Evolutionary conservation across 2,797 vertebrate genomes (phyloP), one percentile per base, ranked within the genome.

Genomic region (Cynopterus sphinx): DNA sequence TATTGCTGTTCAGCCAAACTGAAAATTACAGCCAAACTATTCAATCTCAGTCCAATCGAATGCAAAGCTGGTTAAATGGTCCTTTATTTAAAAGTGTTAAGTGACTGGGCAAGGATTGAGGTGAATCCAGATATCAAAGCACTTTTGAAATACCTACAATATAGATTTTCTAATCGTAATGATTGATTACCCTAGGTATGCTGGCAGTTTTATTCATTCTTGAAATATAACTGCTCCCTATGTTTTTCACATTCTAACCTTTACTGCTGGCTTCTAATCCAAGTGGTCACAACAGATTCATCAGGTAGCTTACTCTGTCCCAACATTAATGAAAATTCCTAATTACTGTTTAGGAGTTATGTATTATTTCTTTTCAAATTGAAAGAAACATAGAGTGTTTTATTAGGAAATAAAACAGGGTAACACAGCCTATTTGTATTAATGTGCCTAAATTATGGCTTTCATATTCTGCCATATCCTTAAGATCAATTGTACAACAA

Each of bases 41-140:
- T 93, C 39, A 90, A 88, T 91, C 26, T 93, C 86, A 88, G 67
- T 92, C 55, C 31, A 85, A 73, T 73, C 12, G 2, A 84, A 90
- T 78, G 71, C 70, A 95, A 96, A 95, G 5, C 43, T 91, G 39
- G n/a, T 92, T 96, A 96, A 93, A 95, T 51, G 9, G 53, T 59
- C n/a, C 61, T 87, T 95, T 93, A 16, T 93, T 95, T 75, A 86
- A 31, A 19, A 87, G 36, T 84, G 33, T 57, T 95, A 97, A 81
- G 22, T 67, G 55, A 71, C 41, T 81, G 2, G 73, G 33, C 51
- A 96, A 12, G 46, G 26, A 91, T 6, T 89, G 51, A 95, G 36
- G n/a, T 71, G 65, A 96, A 83, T 31, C 46, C 71, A 87, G 46
- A 84, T 88, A 96, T 91, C 28, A 91, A 94, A 93, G 11, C 3